Evolutionary conservation across 2,888 invertebrate species (phyloP).

Genomic region (Frankliniella fusca): DNA sequence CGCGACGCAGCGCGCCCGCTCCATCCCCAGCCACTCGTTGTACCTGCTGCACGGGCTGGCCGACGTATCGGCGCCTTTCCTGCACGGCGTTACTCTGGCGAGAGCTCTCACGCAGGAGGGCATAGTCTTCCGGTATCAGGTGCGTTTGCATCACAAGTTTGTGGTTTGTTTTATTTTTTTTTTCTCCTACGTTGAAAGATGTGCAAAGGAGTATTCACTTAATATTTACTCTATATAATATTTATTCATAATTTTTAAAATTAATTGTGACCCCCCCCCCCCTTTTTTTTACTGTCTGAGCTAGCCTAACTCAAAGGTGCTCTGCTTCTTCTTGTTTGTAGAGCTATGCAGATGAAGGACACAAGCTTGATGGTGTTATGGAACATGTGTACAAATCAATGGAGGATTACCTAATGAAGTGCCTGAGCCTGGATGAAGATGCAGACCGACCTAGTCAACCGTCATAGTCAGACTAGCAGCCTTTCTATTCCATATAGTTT

Average conservation of each 20-base stretch:
- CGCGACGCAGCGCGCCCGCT: constrained; percentile 79
- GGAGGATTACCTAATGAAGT: constrained; percentile 88
- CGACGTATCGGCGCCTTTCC: constrained; percentile 88
- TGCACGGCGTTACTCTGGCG: constrained; percentile 85
- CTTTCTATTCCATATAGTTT: constrained; percentile 3
- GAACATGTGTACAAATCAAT: constrained; percentile 89
- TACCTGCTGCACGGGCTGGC: constrained; percentile 91
- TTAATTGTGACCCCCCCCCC: not conserved
- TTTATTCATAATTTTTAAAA: no score
- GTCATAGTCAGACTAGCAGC: not conserved
- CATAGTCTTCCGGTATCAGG: constrained; percentile 89
- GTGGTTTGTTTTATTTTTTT: not conserved
- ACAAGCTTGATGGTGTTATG: constrained; percentile 75
- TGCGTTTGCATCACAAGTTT: constrained; percentile 45
- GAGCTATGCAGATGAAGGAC: constrained; percentile 91
- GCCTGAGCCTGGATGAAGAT: constrained; percentile 71
- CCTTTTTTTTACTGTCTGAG: not conserved
- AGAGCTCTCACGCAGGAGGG: constrained; percentile 82
- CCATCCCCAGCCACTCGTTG: constrained; percentile 82
- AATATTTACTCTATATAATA: no score
- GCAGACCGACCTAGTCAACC: constrained; percentile 35
- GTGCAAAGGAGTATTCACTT: no score
- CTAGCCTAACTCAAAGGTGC: not conserved
- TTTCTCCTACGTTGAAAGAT: no score
- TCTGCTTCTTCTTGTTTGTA: constrained; percentile 46